Base-by-base conservation (phyloP, 1,140 invertebrate genomes). In the Drosophila sechellia region DNA sequence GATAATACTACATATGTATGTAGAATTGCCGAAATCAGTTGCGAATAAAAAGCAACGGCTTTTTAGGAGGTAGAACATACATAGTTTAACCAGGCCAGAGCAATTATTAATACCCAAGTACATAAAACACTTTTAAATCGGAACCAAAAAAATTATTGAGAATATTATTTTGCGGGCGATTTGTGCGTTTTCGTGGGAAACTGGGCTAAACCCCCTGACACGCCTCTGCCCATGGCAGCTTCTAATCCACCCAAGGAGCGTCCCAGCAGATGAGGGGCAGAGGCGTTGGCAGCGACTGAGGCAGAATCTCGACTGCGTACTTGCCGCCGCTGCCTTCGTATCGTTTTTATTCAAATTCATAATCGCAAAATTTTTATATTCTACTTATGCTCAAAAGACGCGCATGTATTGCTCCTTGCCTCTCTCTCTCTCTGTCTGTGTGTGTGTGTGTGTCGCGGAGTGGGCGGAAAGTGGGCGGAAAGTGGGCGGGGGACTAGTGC, bases 291-390 rank as follows among this genome's bases (percentile, higher is more conserved):
- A 11, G 40, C 34, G 42, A 25, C 31, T 31, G 31, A 4, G 53
- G 49, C 55, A 59, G 76, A 43, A 39, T 61, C 73, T 50, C 61
- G 37, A 22, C 68, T 73, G 54, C 66, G 61, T 83, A 77, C 79
- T 77, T 54, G 50, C 43, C 25, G 43, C 12, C 25, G 43, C 12
- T 34, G 75, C 76, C 83, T 79, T 84, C 77, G 79, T 87, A 81
- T 85, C 81, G 80, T 90, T 89, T 90, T 91, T 90, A 90, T 90
- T 90, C 89, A 90, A 90, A 90, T 90, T 90, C 89, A 90, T 90
- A 90, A 90, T 90, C 84, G 89, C 89, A 90, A 89, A 90, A 81
- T 90, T 90, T 90, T 90, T 90, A 89, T 89, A 89, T 89, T 84
- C 80, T 89, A 80, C 84, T 89, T 89, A 84, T 89, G 77, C 77